Evolutionary conservation across 2,888 invertebrate species (phyloP).

Genomic region (Venusia cambrica): DNA sequence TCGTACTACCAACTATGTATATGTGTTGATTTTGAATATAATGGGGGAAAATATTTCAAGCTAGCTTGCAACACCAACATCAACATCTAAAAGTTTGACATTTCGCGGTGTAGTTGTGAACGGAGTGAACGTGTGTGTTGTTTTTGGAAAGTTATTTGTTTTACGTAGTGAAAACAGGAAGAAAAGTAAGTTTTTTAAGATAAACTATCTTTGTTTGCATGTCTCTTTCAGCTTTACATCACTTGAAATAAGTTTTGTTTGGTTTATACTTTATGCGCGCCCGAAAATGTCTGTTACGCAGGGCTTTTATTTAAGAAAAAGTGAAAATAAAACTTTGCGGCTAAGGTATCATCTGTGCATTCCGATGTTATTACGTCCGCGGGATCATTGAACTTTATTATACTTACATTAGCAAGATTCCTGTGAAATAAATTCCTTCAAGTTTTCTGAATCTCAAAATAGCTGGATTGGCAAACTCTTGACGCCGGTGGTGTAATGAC

Average conservation of each 20-base stretch:
- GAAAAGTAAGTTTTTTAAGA: conserved; percentile 67
- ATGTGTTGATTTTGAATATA: conserved; percentile 4
- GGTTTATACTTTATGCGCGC: conserved; percentile 33
- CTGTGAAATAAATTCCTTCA: conserved; percentile 15
- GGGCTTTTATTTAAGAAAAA: conserved; percentile 54
- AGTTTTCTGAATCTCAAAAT: conserved; percentile 52
- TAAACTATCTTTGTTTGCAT: conserved; percentile 44
- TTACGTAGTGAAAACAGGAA: conserved; percentile 64
- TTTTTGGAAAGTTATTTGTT: conserved; percentile 57
- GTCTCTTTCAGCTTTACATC: conserved; percentile 22
- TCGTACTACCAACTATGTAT: too few species aligned
- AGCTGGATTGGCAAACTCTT: conserved; percentile 54
- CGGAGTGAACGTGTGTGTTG: conserved; percentile 71
- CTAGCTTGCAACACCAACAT: conserved; percentile 50
- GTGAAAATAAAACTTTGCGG: conserved; percentile 65
- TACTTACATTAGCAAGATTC: conserved; percentile 50
- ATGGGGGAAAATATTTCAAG: conserved; percentile 32
- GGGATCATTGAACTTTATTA: conserved; percentile 48
- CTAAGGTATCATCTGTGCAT: conserved; percentile 70
- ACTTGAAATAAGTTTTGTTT: conserved; percentile 9
- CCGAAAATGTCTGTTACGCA: conserved; percentile 61
- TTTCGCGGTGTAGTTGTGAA: conserved; percentile 66
- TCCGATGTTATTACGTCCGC: conserved; percentile 67
- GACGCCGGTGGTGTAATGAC: conserved; percentile 37
- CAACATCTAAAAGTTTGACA: conserved; percentile 58